phyloP scores from a whole-genome alignment of 2,888 invertebrate species.

The Acanthoscelides obtectus region DNA sequence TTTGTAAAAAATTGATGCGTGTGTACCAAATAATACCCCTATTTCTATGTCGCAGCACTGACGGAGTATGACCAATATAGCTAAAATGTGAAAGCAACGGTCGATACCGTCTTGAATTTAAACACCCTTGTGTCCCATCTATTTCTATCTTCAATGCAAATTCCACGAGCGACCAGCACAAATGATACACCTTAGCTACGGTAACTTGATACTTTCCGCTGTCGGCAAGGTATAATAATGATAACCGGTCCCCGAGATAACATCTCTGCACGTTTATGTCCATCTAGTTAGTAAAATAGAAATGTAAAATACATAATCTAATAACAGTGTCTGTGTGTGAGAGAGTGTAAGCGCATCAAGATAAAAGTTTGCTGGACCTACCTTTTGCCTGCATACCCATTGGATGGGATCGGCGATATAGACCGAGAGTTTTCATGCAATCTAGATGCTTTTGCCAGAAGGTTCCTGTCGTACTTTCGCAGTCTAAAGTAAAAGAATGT shows the following conservation, averaged over 20 bases:
- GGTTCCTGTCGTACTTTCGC: too few species aligned
- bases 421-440: not conserved
- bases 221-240: not conserved
- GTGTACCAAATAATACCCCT: too few species aligned
- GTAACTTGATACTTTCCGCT: not conserved
- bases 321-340: not conserved
- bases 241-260: not conserved
- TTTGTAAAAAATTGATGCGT: too few species aligned
- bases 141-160: not conserved
- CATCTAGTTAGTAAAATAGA: not conserved
- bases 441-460: too few species aligned
- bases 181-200: not conserved
- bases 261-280: not conserved
- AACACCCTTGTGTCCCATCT: not conserved
- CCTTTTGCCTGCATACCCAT: not conserved
- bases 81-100: too few species aligned
- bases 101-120: too few species aligned
- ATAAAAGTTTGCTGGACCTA: not conserved
- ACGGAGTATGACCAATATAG: too few species aligned
- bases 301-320: not conserved
- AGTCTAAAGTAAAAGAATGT: too few species aligned
- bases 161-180: not conserved
- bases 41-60: too few species aligned
- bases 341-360: not conserved
- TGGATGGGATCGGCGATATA: not conserved